Evolutionary conservation across 2,888 invertebrate genomes (phyloP), one percentile per base, ranked within the genome.

Genomic region (Sarcophaga carnaria): DNA sequence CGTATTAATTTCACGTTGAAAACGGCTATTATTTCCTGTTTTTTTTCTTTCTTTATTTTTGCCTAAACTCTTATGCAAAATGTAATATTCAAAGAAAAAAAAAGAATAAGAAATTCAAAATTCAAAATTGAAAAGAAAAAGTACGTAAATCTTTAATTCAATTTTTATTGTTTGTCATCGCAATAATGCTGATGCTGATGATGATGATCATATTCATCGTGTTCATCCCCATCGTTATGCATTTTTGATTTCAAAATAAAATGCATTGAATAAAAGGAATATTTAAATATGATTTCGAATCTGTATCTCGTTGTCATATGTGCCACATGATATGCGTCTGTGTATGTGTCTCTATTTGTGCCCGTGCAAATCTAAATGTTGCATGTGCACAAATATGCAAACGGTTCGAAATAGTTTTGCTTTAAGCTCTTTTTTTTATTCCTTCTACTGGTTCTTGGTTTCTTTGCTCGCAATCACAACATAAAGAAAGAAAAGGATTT

Each of bases 401-500:
- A 66, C 70, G 60, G 22, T 47, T 67, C 75, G 45, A 83, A 81
- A 66, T 75, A 74, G 70, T 72, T 86, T 78, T 80, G 47, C 49
- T 80, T 80, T 72, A 75, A 80, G 60, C 74, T 74, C 77, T 71
- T 70, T 64, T 80, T 76, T 14, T 80, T 60, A n/a, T 69, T 67
- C 71, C 22, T 66, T 69, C 59, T 63, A 37, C 54, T 25, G 37
- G 10, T 63, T 75, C 47, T 14, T 37, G 17, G 64, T 76, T n/a
- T n/a, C 59, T 54, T 83, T 75, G 71, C 84, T 84, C 78, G 17
- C 12, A 66, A 81, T 75, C 75, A 62, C 75, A 81, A 69, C 67
- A 81, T 82, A 81, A 87, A 84, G 88, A 79, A 85, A 80, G 88
- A 79, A 85, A 80, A 81, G 86, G 83, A 89, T 87, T 89, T 87